Conservation (phyloP, 2,113 vertebrate species). For the Rhipidura dahli region DNA sequence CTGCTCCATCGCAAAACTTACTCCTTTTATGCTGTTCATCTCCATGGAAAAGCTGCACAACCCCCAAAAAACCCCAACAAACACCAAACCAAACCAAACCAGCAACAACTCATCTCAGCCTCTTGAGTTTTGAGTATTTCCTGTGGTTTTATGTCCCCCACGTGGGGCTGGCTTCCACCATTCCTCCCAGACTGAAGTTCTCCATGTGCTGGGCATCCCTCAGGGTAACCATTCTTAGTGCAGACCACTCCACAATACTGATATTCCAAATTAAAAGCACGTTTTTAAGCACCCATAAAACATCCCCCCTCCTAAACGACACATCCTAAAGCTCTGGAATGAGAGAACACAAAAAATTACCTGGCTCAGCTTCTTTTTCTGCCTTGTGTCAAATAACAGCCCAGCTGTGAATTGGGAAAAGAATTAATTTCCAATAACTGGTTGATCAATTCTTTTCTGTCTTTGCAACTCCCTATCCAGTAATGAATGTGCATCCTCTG, state of each 20-base stretch:
- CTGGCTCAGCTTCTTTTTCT: constrained; percentile 12
- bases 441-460: constrained; percentile 58
- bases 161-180: neutral
- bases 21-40: neutral
- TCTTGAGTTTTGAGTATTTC: rapidly evolving
- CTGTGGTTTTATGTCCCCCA: neutral
- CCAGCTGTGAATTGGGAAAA: constrained; percentile 15
- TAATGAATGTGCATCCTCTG: constrained; percentile 61
- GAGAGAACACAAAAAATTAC: neutral
- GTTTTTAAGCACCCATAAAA: neutral
- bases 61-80: neutral
- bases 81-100: neutral
- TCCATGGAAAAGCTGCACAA: neutral
- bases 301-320: neutral
- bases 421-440: constrained; percentile 49
- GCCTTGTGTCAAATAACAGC: neutral
- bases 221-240: neutral
- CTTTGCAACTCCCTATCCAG: neutral
- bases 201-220: neutral
- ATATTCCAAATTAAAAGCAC: neutral
- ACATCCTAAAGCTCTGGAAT: neutral
- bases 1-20: neutral
- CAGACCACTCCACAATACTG: neutral
- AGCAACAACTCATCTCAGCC: neutral
- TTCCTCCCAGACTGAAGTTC: neutral